Evolutionary conservation across 2,888 invertebrate genomes (phyloP), one percentile per base, ranked within the genome.

Genomic region (Parnassius orleans): DNA sequence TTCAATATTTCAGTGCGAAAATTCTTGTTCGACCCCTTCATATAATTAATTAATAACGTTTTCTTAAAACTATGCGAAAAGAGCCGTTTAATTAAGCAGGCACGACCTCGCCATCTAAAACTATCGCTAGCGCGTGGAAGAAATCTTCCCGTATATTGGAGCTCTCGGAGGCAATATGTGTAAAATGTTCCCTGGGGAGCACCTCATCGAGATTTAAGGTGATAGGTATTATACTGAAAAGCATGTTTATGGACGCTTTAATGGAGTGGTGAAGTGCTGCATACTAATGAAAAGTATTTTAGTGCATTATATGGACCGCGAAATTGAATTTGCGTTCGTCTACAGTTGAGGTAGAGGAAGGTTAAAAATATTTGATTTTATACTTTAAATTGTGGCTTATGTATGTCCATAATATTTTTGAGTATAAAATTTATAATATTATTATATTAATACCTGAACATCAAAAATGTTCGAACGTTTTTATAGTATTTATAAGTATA

Each of bases 181-280:
- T 87, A 86, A 87, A 87, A 77, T 76, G 81, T 44, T 80, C 85
- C 80, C 74, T 68, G 70, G 81, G 79, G 84, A 81, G 74, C 75
- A 66, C 70, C 68, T 72, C 73, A 73, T 69, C 72, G 78, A 80
- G 84, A 84, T 84, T 84, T 84, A 84, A 81, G 79, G 78, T 83
- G 84, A 84, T 81, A 81, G 81, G 79, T 58, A 60, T 60, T 60
- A 57, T 46, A 59, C 46, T 50, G 41, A 15, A 60, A 46, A 47
- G 43, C 52, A 52, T 63, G 63, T 63, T 62, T 63, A 58, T 63
- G 52, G 63, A 56, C 43, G 60, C 52, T 10, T 52, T 56, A 60
- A 47, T 60, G 61, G 56, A 44, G 55, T 51, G 46, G 14, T 52
- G 59, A 60, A 24, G 55, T 62, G 57, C n/a, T 53, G 53, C 9